Base-by-base conservation (phyloP, 1,140 invertebrate genomes). In the Lamellibrachia luymesi region DNA sequence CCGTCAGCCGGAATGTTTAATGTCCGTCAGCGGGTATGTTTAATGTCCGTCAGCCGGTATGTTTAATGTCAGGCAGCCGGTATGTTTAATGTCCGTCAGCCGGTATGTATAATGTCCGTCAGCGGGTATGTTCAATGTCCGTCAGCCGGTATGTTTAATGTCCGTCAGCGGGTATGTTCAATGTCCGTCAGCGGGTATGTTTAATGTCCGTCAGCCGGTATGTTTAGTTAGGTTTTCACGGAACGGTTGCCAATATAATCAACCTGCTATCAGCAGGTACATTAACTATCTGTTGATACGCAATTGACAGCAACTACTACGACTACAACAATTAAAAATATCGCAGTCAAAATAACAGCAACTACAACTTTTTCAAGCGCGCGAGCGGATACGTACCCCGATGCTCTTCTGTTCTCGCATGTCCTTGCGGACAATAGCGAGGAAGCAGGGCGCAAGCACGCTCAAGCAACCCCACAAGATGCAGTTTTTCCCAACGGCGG, bases 371-470 rank as follows among this genome's bases (percentile, higher is more conserved):
- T n/a, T 13, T 91, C 10, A n/a, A 51, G 27, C 27, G 49, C n/a
- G 91, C 17, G 4, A 22, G 8, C 2, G 91, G 51, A 91, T 27
- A 91, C 91, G 10, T 51, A 91, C 93, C 17, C 5, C 92, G 51
- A 94, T 93, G 51, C 92, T 52, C 90, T 91, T 93, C 93, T 94
- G 92, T 17, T 93, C 90, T 49, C 93, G 27, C 50, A 94, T 91
- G 90, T 94, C 91, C 27, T 90, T 50, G 56, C 93, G 64, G 4
- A 94, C 92, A 22, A 91, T 91, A 38, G 90, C n/a, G 80, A 52
- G 25, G 92, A 64, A 92, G 93, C 93, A 56, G 6, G 93, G 17
- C n/a, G 90, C 91, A 6, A 90, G 50, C 27, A 94, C 22, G 49
- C 50, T 50, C n/a, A 93, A 89, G 27, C 93, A 90, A 4, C 93